A percentile compares a stretch with the other conserved stretches of the same genome.
Conservation (phyloP, 2,113 vertebrate species). For the Dascyllus trimaculatus region DNA sequence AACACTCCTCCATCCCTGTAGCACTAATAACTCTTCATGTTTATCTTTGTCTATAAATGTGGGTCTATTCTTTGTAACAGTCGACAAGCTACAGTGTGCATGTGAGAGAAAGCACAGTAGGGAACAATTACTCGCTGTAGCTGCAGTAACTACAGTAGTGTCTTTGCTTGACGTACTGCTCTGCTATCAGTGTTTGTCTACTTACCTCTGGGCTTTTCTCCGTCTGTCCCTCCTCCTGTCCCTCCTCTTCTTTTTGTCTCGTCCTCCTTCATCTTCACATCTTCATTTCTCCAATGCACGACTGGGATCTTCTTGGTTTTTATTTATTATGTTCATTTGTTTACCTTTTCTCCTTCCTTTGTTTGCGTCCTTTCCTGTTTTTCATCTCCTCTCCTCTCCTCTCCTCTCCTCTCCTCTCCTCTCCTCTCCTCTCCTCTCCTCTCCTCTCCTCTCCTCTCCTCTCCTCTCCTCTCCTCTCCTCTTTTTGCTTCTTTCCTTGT, state of each 20-base stretch:
- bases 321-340: slow-evolving; percentile 52
- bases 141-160: slow-evolving; percentile 32
- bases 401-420: background rate
- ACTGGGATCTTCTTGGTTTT: slow-evolving; percentile 28
- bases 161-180: slow-evolving; percentile 51
- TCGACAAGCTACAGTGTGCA: slow-evolving; percentile 29
- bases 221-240: slow-evolving; percentile 59
- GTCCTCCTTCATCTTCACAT: slow-evolving; percentile 41
- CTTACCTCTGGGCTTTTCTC: slow-evolving; percentile 75
- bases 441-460: background rate
- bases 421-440: background rate
- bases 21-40: slow-evolving; percentile 51
- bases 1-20: slow-evolving; percentile 41
- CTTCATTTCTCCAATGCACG: slow-evolving; percentile 62
- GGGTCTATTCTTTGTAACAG: slow-evolving; percentile 20
- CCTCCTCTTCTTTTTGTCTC: slow-evolving; percentile 16
- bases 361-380: background rate
- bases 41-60: slow-evolving; percentile 37
- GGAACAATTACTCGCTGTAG: slow-evolving; percentile 34
- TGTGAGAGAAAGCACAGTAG: slow-evolving; percentile 15
- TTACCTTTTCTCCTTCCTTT: slow-evolving; percentile 32
- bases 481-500: background rate
- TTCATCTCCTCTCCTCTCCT: background rate
- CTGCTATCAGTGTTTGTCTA: slow-evolving; percentile 66
- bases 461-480: background rate